Percentiles rank a stretch among this genome's conserved stretches.
phyloP scores from a whole-genome alignment of 1,140 invertebrate genomes.

The Teleogryllus occipitalis region DNA sequence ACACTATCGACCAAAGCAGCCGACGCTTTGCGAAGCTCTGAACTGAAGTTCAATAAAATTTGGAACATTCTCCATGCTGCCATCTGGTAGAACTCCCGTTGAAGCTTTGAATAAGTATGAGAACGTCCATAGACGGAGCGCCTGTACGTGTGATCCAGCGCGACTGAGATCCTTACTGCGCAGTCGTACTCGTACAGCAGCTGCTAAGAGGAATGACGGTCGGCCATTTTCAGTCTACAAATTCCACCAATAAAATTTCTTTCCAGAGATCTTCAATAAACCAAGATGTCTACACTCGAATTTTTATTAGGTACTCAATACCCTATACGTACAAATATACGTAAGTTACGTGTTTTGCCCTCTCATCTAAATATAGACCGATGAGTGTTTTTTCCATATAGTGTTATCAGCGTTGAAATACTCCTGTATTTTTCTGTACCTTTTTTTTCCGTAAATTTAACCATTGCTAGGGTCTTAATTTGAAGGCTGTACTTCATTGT shows the following conservation, averaged over 20 bases:
- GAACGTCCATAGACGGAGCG: background rate
- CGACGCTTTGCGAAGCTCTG: slow-evolving; percentile 24
- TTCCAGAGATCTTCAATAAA: too few relatives aligned
- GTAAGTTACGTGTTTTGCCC: too few relatives aligned
- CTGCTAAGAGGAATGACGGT: background rate
- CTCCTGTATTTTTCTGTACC: too few relatives aligned
- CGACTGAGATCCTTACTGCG: background rate
- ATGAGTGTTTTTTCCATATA: too few relatives aligned
- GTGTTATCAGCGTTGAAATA: too few relatives aligned
- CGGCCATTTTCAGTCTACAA: background rate
- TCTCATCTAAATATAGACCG: too few relatives aligned
- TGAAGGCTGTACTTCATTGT: too few relatives aligned
- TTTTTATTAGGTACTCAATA: too few relatives aligned
- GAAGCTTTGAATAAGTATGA: slow-evolving; percentile 15
- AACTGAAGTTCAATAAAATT: slow-evolving; percentile 25
- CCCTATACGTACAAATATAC: too few relatives aligned
- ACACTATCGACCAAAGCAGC: slow-evolving; percentile 26
- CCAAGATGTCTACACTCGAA: too few relatives aligned
- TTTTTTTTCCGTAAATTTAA: too few relatives aligned
- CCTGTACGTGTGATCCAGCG: background rate
- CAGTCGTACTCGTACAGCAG: background rate
- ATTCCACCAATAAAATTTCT: background rate
- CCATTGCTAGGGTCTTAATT: too few relatives aligned
- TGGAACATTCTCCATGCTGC: slow-evolving; percentile 21
- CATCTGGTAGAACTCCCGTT: slow-evolving; percentile 21